Conservation (phyloP, 2,797 vertebrate species). For the Pseudochirops cupreus region DNA sequence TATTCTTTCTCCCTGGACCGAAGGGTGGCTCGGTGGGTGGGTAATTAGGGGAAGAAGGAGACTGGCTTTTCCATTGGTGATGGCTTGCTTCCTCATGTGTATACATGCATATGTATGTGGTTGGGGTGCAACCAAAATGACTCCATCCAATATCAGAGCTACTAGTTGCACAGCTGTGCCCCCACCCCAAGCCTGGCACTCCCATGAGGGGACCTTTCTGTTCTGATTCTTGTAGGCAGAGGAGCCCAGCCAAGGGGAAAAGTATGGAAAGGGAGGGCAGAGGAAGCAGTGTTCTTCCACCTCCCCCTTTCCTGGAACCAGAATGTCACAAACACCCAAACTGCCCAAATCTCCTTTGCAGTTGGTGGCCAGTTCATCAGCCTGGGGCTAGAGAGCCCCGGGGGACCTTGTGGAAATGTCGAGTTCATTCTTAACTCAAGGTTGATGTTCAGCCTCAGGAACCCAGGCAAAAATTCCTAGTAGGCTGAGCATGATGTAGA, state of each 20-base stretch:
- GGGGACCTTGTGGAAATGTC: background rate
- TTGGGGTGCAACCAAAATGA: rapidly evolving
- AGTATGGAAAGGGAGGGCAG: background rate
- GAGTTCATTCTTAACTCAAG: background rate
- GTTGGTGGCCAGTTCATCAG: rapidly evolving
- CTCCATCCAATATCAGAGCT: background rate
- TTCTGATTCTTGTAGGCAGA: too few species aligned
- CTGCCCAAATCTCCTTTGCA: background rate
- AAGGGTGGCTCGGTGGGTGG: background rate
- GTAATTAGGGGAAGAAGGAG: background rate
- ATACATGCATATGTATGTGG: background rate
- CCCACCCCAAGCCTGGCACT: background rate
- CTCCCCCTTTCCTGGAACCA: background rate
- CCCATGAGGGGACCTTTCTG: background rate
- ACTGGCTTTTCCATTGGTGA: background rate
- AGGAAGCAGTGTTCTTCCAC: rapidly evolving
- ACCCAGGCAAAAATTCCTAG: slow-evolving; percentile 30
- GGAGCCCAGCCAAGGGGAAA: too few species aligned
- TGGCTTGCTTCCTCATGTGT: background rate
- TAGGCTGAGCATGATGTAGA: slow-evolving; percentile 20
- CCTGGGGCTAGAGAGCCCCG: too few species aligned
- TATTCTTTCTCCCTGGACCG: too few species aligned
- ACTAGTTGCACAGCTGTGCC: background rate
- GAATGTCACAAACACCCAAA: background rate
- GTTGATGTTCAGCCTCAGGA: background rate